These are phyloP conservation scores for Argyrosomus japonicus DNA, from an alignment of 2,113 vertebrate species.

Conservation along the genomic window DNA sequence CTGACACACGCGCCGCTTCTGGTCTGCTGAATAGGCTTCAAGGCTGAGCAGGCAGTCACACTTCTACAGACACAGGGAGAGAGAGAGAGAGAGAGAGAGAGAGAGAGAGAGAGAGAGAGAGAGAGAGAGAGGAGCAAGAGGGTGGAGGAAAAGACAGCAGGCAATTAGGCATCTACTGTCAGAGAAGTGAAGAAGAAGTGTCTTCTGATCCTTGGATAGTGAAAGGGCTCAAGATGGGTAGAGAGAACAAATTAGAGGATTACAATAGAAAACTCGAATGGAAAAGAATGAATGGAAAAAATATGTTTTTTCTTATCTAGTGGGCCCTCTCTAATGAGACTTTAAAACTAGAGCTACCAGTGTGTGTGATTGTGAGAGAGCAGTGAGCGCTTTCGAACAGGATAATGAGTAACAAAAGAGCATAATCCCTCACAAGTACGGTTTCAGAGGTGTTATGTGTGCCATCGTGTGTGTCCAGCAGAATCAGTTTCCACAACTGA, in stretches of 20 bases:
- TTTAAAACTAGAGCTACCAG: neutral
- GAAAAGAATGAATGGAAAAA: conserved; percentile 1
- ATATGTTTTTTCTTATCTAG: neutral
- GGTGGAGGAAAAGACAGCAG: conserved; percentile 48
- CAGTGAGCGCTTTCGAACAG: neutral
- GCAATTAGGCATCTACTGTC: conserved; percentile 65
- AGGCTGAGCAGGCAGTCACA: conserved; percentile 97
- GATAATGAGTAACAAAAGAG: conserved; percentile 20
- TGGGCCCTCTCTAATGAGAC: neutral
- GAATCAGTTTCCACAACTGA: neutral
- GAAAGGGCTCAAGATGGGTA: neutral
- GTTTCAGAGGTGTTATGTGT: neutral
- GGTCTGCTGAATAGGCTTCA: conserved; percentile 93
- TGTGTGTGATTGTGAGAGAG: neutral
- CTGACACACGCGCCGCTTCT: conserved; percentile 96
- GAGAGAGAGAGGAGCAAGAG: conserved; percentile 40
- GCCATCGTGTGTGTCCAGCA: neutral
- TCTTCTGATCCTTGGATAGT: conserved; percentile 17
- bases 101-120: conserved; percentile 13
- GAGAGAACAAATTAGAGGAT: conserved; percentile 8
- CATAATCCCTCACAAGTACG: conserved; percentile 12
- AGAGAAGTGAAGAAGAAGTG: conserved; percentile 33
- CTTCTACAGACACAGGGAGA: conserved; percentile 83
- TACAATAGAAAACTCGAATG: neutral
- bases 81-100: conserved; percentile 25